Base-by-base conservation (phyloP, 2,888 invertebrate species). In the Acanthococcus lagerstroemiae region DNA sequence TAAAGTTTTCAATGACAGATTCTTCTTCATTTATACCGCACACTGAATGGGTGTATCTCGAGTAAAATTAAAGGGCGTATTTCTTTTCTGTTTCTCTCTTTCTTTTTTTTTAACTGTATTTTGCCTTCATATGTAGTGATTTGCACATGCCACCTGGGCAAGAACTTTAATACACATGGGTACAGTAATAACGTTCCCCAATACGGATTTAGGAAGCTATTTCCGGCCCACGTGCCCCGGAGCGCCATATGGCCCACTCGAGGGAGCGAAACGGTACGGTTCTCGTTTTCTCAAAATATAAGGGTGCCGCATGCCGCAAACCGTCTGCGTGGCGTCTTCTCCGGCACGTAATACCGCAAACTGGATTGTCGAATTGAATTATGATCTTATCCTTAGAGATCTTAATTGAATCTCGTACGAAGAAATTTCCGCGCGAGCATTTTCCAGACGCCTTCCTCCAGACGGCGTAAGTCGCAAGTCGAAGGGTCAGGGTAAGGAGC, bases 101-200 rank as follows among this genome's bases (percentile, higher is more conserved):
- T 21, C 9, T 21, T 19, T 21, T 19, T 19, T 21, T 19, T 1
- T n/a, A 48, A 9, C 9, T 9, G 9, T 9, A 17, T 21, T 48
- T 52, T 24, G 19, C 22, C 22, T 21, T 52, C 52, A 9, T 22
- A 52, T 52, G 15, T 24, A 52, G 15, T 52, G 52, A 52, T 52
- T 52, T 52, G 52, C 52, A 52, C 52, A 52, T 52, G 24, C 52
- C 52, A 52, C 52, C 52, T 52, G 52, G 52, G 22, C 21, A 52
- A 15, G 15, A 52, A 12, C 19, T 21, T 21, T 15, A 52, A 21
- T 9, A 15, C 22, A 19, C 9, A 21, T 21, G 2, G 15, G 52
- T 12, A 6, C 3, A 52, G 24, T 52, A 52, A 52, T 52, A 52
- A 52, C 52, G 52, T 52, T 52, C 24, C 52, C 52, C 52, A 52